Percentiles rank a stretch among this genome's conserved stretches.
phyloP scores from a whole-genome alignment of 2,888 invertebrate species.

The Dascillus cervinus region DNA sequence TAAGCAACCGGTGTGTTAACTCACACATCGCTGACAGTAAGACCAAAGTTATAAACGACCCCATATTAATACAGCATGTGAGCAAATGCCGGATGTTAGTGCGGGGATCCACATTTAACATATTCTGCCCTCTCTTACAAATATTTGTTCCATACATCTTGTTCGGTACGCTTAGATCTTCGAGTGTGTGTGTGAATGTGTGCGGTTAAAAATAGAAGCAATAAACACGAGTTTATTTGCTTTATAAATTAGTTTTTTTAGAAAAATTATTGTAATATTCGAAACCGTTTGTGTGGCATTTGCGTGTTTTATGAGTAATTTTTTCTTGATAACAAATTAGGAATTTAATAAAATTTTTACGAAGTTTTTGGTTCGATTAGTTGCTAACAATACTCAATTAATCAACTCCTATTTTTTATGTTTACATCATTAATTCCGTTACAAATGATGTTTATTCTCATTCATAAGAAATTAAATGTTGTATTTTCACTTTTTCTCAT shows the following conservation, averaged over 20 bases:
- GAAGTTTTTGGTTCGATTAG: conserved; percentile 8
- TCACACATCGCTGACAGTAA: conserved; percentile 15
- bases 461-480: conserved; percentile 4
- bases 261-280: conserved; percentile 16
- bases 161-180: conserved; percentile 25
- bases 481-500: no score
- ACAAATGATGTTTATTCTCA: conserved; percentile 7
- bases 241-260: conserved; percentile 33
- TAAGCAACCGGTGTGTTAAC: conserved; percentile 15
- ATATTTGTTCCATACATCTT: conserved; percentile 35
- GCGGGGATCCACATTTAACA: conserved; percentile 26
- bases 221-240: conserved; percentile 35
- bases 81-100: conserved; percentile 35
- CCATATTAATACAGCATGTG: conserved; percentile 25
- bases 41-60: conserved; percentile 15
- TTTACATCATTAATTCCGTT: conserved; percentile 8
- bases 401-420: conserved; percentile 8
- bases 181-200: conserved; percentile 26
- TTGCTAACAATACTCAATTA: conserved; percentile 8
- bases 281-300: no score
- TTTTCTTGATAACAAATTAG: conserved; percentile 4
- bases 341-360: conserved; percentile 7
- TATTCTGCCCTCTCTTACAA: conserved; percentile 28
- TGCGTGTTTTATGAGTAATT: no score
- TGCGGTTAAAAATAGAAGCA: conserved; percentile 26